phyloP scores from a whole-genome alignment of 2,797 vertebrate genomes.

The Etheostoma perlongum region DNA sequence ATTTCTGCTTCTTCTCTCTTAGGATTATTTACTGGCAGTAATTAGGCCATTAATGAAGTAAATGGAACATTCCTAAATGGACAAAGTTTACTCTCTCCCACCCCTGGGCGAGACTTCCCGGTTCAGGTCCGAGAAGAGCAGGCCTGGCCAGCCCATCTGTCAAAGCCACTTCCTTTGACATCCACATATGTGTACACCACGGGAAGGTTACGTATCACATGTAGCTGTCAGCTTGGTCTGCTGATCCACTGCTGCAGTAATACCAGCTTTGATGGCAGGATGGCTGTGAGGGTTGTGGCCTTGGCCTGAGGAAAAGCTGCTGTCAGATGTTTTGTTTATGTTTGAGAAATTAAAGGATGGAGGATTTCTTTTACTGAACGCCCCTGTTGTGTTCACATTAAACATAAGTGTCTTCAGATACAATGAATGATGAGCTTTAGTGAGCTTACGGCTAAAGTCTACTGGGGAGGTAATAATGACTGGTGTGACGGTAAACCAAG shows the following conservation, averaged over 20 bases:
- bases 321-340: background rate
- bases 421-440: background rate
- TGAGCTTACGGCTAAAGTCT: background rate
- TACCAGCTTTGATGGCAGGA: conserved; percentile 15
- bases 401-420: conserved; percentile 12
- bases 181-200: conserved; percentile 50
- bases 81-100: conserved; percentile 64
- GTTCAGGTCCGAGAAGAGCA: conserved; percentile 40
- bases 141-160: conserved; percentile 54
- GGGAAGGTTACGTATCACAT: conserved; percentile 53
- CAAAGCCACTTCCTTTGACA: conserved; percentile 49
- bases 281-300: conserved; percentile 33
- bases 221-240: conserved; percentile 37
- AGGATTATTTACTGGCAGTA: conserved; percentile 75
- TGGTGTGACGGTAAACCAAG: too few species aligned
- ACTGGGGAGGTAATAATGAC: too few species aligned
- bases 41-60: conserved; percentile 83
- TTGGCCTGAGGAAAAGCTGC: conserved; percentile 14
- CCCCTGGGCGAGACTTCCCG: conserved; percentile 50
- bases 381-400: conserved; percentile 11
- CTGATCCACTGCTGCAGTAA: conserved; percentile 28
- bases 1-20: conserved; percentile 57
- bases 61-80: conserved; percentile 75
- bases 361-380: conserved; percentile 13
- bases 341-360: conserved; percentile 18